Conservation (phyloP, 2,888 invertebrate genomes). For the Lasioglossum pauxillum region DNA sequence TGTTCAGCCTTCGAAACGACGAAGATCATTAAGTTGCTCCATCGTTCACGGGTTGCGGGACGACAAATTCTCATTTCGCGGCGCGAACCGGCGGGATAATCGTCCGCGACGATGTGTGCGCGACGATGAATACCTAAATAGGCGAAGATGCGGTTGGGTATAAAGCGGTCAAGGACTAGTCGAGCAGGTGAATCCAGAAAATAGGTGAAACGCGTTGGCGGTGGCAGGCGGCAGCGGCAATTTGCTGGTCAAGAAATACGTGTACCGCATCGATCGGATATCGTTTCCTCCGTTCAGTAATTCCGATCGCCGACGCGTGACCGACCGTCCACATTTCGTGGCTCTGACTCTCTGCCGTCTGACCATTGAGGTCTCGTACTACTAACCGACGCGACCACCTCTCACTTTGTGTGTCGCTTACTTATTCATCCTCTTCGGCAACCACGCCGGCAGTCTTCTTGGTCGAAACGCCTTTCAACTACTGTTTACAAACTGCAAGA, state of each 20-base stretch:
- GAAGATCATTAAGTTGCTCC: not conserved
- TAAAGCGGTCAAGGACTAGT: constrained; percentile 72
- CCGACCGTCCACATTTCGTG: constrained; percentile 41
- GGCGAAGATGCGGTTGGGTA: constrained; percentile 61
- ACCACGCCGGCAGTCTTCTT: not conserved
- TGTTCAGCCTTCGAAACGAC: not conserved
- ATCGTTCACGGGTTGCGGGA: not conserved
- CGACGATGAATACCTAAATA: constrained; percentile 64
- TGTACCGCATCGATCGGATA: constrained; percentile 57
- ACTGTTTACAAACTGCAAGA: constrained; percentile 8
- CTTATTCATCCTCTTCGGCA: constrained; percentile 11
- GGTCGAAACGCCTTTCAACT: not conserved
- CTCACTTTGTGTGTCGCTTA: not conserved
- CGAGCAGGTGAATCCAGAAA: constrained; percentile 67
- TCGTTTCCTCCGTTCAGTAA: constrained; percentile 61
- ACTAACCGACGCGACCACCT: constrained; percentile 23
- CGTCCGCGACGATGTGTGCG: constrained; percentile 45
- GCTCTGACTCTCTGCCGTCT: constrained; percentile 36
- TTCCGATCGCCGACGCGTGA: constrained; percentile 50
- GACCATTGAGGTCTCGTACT: constrained; percentile 43
- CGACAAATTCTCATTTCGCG: constrained; percentile 5
- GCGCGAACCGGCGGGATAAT: constrained; percentile 45
- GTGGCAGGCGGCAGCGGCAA: constrained; percentile 24
- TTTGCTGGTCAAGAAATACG: constrained; percentile 59
- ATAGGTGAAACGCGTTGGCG: constrained; percentile 61